A percentile compares a stretch with the other conserved stretches of the same genome.
phyloP scores from a whole-genome alignment of 2,888 invertebrate genomes.

The Embidobia sp. region DNA sequence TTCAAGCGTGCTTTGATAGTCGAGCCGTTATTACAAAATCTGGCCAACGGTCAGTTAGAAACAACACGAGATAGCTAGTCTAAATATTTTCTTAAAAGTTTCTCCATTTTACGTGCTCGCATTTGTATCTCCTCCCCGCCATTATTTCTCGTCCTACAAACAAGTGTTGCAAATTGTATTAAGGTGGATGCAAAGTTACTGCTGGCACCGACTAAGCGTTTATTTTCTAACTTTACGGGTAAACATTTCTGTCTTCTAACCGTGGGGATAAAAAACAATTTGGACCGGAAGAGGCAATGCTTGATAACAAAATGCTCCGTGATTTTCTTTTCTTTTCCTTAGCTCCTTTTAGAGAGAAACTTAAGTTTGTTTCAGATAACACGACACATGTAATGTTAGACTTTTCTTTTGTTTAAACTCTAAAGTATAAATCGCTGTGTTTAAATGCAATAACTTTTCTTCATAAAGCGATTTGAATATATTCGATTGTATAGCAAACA shows the following conservation, averaged over 20 bases:
- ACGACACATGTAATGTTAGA: too few relatives aligned
- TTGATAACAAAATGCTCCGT: too few relatives aligned
- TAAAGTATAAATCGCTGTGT: too few relatives aligned
- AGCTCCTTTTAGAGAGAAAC: too few relatives aligned
- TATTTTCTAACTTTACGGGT: slow-evolving; percentile 33
- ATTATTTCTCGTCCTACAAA: slow-evolving; percentile 32
- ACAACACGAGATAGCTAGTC: slow-evolving; percentile 18
- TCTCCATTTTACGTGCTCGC: slow-evolving; percentile 24
- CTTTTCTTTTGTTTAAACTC: too few relatives aligned
- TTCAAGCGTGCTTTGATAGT: slow-evolving; percentile 52
- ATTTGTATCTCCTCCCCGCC: slow-evolving; percentile 4
- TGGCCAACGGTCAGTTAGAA: slow-evolving; percentile 46
- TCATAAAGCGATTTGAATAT: too few relatives aligned
- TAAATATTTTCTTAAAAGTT: slow-evolving; percentile 33
- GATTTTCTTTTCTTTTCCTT: too few relatives aligned
- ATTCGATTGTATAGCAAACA: too few relatives aligned
- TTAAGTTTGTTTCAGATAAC: too few relatives aligned
- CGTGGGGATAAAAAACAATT: slow-evolving; percentile 25
- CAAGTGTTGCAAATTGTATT: slow-evolving; percentile 47
- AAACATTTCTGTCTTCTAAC: slow-evolving; percentile 12
- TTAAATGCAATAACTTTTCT: too few relatives aligned
- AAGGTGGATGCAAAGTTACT: slow-evolving; percentile 52
- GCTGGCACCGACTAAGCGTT: too few relatives aligned
- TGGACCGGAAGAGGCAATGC: neutral
- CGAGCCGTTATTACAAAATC: slow-evolving; percentile 47